A percentile compares a stretch with the other conserved stretches of the same genome.
phyloP scores from a whole-genome alignment of 2,888 invertebrate genomes.

The Trissoscelio sp. region DNA sequence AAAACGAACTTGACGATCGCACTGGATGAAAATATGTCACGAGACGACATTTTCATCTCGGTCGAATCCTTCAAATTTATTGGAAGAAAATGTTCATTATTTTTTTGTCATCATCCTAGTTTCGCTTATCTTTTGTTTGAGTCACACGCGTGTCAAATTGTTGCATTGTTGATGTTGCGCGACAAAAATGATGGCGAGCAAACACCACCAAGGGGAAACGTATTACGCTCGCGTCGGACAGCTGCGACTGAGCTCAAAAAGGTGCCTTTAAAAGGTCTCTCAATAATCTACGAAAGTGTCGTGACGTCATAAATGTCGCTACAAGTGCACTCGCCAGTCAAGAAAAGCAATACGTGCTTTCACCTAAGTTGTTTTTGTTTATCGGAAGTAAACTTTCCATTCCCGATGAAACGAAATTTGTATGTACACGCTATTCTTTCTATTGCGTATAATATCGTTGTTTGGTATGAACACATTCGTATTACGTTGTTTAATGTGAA shows the following conservation, averaged over 20 bases:
- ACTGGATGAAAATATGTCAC: too few relatives aligned
- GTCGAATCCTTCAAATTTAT: slow-evolving; percentile 16
- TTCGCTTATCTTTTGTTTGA: slow-evolving; percentile 14
- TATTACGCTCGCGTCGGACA: slow-evolving; percentile 48
- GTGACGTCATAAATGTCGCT: slow-evolving; percentile 61
- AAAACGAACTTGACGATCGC: too few relatives aligned
- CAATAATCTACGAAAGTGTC: slow-evolving; percentile 60
- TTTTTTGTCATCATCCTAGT: slow-evolving; percentile 21
- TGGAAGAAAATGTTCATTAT: slow-evolving; percentile 18
- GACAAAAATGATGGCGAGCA: slow-evolving; percentile 36
- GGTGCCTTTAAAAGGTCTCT: slow-evolving; percentile 62
- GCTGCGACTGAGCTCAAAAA: slow-evolving; percentile 61
- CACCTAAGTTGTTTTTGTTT: slow-evolving; percentile 56
- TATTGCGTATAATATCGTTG: slow-evolving; percentile 23
- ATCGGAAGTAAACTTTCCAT: slow-evolving; percentile 53
- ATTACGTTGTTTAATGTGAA: slow-evolving; percentile 16
- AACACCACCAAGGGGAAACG: slow-evolving; percentile 42
- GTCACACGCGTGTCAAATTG: slow-evolving; percentile 32
- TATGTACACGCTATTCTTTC: slow-evolving; percentile 5
- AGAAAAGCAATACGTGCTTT: slow-evolving; percentile 56
- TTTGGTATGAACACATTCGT: slow-evolving; percentile 19
- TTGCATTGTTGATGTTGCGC: slow-evolving; percentile 36
- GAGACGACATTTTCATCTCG: slow-evolving; percentile 17
- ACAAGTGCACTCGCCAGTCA: slow-evolving; percentile 58
- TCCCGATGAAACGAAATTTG: slow-evolving; percentile 40